Evolutionary conservation across 2,113 vertebrate genomes (phyloP), one percentile per base, ranked within the genome.

Genomic region (Erpornis zantholeuca): DNA sequence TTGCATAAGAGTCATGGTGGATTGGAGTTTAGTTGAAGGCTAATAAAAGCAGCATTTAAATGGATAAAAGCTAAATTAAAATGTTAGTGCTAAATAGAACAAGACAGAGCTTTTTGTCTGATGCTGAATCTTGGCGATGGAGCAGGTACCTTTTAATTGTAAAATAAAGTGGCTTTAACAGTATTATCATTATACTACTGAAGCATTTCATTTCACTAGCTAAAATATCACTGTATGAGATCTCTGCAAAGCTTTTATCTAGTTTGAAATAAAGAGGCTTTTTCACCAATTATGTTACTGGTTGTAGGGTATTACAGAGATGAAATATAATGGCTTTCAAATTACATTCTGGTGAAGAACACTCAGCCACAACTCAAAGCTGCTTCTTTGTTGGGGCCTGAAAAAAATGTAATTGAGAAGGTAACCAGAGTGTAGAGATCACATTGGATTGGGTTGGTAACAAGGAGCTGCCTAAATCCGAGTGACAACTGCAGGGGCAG

Each of bases 1-100:
- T 88, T 93, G 88, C 93, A 54, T 81, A 78, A 60, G 77, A 95
- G 60, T 75, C 82, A 22, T 70, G 77, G 76, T 75, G 79, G 80
- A 61, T 78, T 56, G 61, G 86, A 49, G 56, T 70, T 92, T 9
- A 35, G 86, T 17, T 88, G 72, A 83, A 93, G 85, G 76, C 93
- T 93, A 92, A 95, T 96, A 73, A 95, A 92, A 89, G 81, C 83
- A 94, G 72, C 73, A 68, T 77, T 93, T 96, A 91, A 86, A 84
- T 57, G 80, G 59, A 86, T 89, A 75, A 84, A 95, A 84, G 90
- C 86, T 96, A 83, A 90, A 94, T 96, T 90, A 88, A 96, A 95
- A 86, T 77, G 52, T 86, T 94, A 86, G 57, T 38, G 52, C 64
- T 54, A 96, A 92, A 78, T 49, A 81, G 82, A 86, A 91, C 52